Evolutionary conservation across 2,888 invertebrate species (phyloP).

Genomic region (Agonopterix subpropinquella): DNA sequence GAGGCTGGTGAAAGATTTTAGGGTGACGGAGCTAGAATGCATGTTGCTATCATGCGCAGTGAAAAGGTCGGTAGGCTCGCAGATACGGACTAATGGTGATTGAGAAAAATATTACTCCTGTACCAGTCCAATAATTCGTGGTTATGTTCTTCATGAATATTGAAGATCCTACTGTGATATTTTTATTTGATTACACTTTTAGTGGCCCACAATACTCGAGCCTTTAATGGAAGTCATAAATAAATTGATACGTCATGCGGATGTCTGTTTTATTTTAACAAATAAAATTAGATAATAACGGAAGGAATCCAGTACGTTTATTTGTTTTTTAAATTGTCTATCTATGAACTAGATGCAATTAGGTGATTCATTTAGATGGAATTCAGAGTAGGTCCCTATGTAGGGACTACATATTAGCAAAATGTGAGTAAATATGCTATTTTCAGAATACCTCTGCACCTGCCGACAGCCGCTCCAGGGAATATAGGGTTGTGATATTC

Average conservation of each 20-base stretch:
- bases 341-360: no score
- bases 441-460: no score
- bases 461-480: no score
- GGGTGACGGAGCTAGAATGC: slow-evolving; percentile 33
- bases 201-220: slow-evolving; percentile 25
- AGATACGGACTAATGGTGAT: slow-evolving; percentile 74
- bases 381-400: no score
- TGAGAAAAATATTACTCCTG: slow-evolving; percentile 71
- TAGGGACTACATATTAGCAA: no score
- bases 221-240: slow-evolving; percentile 49
- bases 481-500: no score
- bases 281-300: slow-evolving; percentile 12
- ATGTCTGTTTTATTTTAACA: slow-evolving; percentile 27
- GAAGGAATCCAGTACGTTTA: neutral
- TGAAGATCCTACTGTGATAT: slow-evolving; percentile 63
- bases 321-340: no score
- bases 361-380: no score
- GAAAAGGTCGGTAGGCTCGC: slow-evolving; percentile 62
- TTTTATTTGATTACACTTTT: slow-evolving; percentile 59
- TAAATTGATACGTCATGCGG: slow-evolving; percentile 12
- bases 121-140: slow-evolving; percentile 61
- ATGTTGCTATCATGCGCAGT: slow-evolving; percentile 43
- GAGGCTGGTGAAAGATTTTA: slow-evolving; percentile 44
- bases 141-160: slow-evolving; percentile 73
- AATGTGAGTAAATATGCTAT: no score